A percentile compares a stretch with the other conserved stretches of the same genome.
Evolutionary conservation across 2,113 vertebrate species (phyloP).

Genomic region (Siniperca chuatsi): DNA sequence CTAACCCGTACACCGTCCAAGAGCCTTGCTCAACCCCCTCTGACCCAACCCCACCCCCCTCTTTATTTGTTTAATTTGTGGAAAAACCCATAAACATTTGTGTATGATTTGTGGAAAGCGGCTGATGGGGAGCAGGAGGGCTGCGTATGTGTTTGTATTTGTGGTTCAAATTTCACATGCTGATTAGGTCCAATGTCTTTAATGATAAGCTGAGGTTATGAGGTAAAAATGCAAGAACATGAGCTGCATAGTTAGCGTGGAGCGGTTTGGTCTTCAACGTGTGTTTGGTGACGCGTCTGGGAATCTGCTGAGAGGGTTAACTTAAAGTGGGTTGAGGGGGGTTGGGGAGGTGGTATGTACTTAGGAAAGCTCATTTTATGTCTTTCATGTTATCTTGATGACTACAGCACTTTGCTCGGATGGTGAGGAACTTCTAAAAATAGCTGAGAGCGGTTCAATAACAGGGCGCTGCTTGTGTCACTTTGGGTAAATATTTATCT

Average conservation of each 20-base stretch:
- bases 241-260: not conserved
- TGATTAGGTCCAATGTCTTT: slow-evolving; percentile 30
- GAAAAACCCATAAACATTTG: slow-evolving; percentile 78
- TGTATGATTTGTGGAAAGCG: slow-evolving; percentile 66
- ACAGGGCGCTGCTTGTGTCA: slow-evolving; percentile 73
- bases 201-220: slow-evolving; percentile 34
- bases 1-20: slow-evolving; percentile 50
- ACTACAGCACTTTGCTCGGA: slow-evolving; percentile 66
- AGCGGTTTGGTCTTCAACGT: not conserved
- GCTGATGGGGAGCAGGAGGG: slow-evolving; percentile 22
- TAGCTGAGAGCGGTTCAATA: slow-evolving; percentile 70
- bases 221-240: slow-evolving; percentile 19
- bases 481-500: slow-evolving; percentile 77
- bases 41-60: slow-evolving; percentile 33
- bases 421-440: slow-evolving; percentile 73
- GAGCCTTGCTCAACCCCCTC: slow-evolving; percentile 29
- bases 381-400: slow-evolving; percentile 69
- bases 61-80: slow-evolving; percentile 78
- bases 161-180: slow-evolving; percentile 24
- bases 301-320: slow-evolving; percentile 57
- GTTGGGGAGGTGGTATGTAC: not conserved
- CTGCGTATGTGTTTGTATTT: slow-evolving; percentile 31
- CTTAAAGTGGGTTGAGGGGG: not conserved
- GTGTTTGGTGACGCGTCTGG: slow-evolving; percentile 21
- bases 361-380: slow-evolving; percentile 44